Conservation (phyloP, 2,113 vertebrate species). For the Mus musculus region DNA sequence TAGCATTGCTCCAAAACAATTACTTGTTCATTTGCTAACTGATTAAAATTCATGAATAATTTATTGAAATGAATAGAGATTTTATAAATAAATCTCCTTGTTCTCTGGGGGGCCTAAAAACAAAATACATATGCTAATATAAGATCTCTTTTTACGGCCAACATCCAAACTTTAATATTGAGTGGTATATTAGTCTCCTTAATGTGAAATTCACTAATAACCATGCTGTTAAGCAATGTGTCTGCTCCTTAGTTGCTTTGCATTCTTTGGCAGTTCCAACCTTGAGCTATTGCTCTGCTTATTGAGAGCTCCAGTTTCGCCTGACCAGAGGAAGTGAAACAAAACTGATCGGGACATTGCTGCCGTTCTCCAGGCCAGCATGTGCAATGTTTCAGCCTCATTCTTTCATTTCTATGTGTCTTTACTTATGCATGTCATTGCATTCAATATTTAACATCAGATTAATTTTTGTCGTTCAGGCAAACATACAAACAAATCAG, state of each 20-base stretch:
- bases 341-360: neutral
- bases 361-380: neutral
- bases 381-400: neutral
- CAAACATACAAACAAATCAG: neutral
- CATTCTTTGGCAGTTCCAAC: conserved; percentile 55
- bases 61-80: conserved; percentile 87
- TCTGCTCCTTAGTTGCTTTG: conserved; percentile 66
- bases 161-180: conserved; percentile 83
- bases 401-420: neutral
- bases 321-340: conserved; percentile 49
- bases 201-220: conserved; percentile 80
- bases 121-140: conserved; percentile 86
- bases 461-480: neutral
- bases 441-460: conserved; percentile 24
- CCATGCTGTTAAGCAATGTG: conserved; percentile 77
- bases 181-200: conserved; percentile 82
- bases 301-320: conserved; percentile 58
- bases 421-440: neutral
- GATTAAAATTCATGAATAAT: conserved; percentile 92
- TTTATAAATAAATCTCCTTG: conserved; percentile 87
- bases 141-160: conserved; percentile 81
- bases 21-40: conserved; percentile 89
- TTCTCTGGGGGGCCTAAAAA: conserved; percentile 86
- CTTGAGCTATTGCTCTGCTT: conserved; percentile 58
- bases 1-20: conserved; percentile 90